Evolutionary conservation across 2,113 vertebrate species (phyloP), one percentile per base, ranked within the genome.

Genomic region (Recurvirostra avosetta): DNA sequence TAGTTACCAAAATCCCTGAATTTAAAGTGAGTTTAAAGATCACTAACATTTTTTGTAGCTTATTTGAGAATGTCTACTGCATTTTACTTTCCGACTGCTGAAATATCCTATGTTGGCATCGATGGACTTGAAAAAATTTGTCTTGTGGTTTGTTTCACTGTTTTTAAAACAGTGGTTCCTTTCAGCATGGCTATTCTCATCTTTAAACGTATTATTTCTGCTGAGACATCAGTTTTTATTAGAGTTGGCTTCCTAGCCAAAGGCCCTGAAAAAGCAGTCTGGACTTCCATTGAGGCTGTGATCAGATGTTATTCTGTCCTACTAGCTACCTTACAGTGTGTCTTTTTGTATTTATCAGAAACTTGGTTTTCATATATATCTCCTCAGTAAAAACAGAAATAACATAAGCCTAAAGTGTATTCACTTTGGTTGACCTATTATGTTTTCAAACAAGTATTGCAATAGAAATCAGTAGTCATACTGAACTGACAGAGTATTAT

Each of bases 221-320:
- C 90, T 94, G 92, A 91, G 71, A 73, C 45, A 94, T 94, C 80
- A 61, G 8, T 95, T 96, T 93, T 86, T 19, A 95, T 97, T 90
- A 90, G 47, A 82, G 41, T 40, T 93, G 53, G 50, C 82, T 93
- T 94, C 55, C 63, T 84, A 86, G 94, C 90, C 47, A 2, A 82
- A 82, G 87, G 88, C 70, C 94, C 45, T 63, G 74, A 78, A 62
- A 85, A 88, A 88, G 53, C 72, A 10, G 70, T 43, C 78, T 84
- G 82, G 88, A 70, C 68, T 91, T 88, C 70, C 52, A 59, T 27
- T 0, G 3, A 84, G 84, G n/a, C 59, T 94, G 79, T 73, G 72
- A 74, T 79, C 63, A 92, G 52, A 84, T 77, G 52, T 34, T 85
- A 38, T 88, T 97, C 40, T 84, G 80, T 92, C 47, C 52, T 90